Percentiles rank a stretch among this genome's conserved stretches.
phyloP scores from a whole-genome alignment of 1,140 invertebrate species.

The Drosophila erecta region DNA sequence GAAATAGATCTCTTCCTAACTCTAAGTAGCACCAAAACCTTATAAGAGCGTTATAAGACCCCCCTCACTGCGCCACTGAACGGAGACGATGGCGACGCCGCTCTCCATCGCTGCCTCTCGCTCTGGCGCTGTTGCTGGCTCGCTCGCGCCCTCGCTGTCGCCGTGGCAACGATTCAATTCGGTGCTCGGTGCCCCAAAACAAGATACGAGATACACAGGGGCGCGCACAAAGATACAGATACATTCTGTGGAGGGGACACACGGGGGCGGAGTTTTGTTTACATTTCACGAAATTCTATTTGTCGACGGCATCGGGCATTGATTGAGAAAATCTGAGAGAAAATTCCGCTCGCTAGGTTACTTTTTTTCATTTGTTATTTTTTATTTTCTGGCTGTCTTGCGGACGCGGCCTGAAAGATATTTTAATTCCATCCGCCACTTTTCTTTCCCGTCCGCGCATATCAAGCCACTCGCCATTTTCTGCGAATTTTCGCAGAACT shows the following conservation, averaged over 20 bases:
- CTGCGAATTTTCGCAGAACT: slow-evolving; percentile 43
- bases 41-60: not conserved
- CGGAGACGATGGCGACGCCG: slow-evolving; percentile 35
- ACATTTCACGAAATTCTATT: slow-evolving; percentile 83
- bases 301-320: slow-evolving; percentile 78
- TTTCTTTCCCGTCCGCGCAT: slow-evolving; percentile 8
- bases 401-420: slow-evolving; percentile 71
- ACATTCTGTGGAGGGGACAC: slow-evolving; percentile 45
- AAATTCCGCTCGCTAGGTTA: slow-evolving; percentile 27
- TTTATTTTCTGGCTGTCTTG: slow-evolving; percentile 43
- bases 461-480: slow-evolving; percentile 68
- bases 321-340: slow-evolving; percentile 40
- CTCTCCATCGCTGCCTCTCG: slow-evolving; percentile 5
- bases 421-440: slow-evolving; percentile 69
- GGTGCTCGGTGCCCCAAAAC: slow-evolving; percentile 26
- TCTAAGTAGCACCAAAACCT: too few species aligned
- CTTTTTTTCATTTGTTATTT: not conserved
- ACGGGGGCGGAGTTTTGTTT: slow-evolving; percentile 84
- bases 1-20: too few species aligned
- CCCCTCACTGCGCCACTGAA: slow-evolving; percentile 2
- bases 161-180: slow-evolving; percentile 48
- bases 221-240: slow-evolving; percentile 37
- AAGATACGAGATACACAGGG: slow-evolving; percentile 15
- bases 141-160: slow-evolving; percentile 11
- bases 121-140: not conserved